Conservation (phyloP, 1,140 invertebrate genomes). For the Drosophila hydei region DNA sequence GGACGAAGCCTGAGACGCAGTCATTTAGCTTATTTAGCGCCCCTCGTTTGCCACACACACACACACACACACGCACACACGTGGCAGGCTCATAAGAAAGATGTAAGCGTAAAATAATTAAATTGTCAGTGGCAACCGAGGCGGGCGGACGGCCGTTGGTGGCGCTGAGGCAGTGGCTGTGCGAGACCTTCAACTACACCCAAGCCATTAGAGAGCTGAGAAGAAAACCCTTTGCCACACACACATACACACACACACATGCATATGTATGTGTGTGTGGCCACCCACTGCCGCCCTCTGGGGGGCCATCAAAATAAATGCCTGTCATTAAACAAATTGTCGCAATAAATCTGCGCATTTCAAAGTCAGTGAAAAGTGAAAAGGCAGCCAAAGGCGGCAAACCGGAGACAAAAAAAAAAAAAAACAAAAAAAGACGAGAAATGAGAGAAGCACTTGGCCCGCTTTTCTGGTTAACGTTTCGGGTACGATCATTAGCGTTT, state of each 20-base stretch:
- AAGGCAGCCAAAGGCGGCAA: constrained; percentile 37
- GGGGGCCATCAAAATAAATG: constrained; percentile 80
- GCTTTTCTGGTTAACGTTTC: neutral
- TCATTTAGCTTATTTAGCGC: constrained; percentile 40
- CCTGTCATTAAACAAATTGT: constrained; percentile 83
- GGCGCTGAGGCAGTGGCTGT: neutral
- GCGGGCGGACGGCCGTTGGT: constrained; percentile 2
- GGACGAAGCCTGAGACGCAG: constrained; percentile 3
- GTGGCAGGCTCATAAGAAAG: constrained; percentile 28
- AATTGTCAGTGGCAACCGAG: constrained; percentile 73
- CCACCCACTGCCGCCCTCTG: constrained; percentile 12
- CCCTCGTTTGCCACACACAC: constrained; percentile 7
- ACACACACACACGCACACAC: neutral
- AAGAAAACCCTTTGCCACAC: constrained; percentile 55
- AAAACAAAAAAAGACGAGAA: constrained; percentile 21
- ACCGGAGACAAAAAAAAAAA: neutral
- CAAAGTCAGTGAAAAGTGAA: constrained; percentile 71
- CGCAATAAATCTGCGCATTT: constrained; percentile 81
- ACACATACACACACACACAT: constrained; percentile 2
- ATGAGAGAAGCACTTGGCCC: neutral
- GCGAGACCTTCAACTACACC: constrained; percentile 17
- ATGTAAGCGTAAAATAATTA: constrained; percentile 72
- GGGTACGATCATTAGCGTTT: constrained; percentile 12
- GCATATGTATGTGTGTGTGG: neutral
- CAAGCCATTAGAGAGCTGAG: constrained; percentile 64